A percentile compares a stretch with the other conserved stretches of the same genome.
phyloP scores from a whole-genome alignment of 2,113 vertebrate genomes.

The Zootoca vivipara region DNA sequence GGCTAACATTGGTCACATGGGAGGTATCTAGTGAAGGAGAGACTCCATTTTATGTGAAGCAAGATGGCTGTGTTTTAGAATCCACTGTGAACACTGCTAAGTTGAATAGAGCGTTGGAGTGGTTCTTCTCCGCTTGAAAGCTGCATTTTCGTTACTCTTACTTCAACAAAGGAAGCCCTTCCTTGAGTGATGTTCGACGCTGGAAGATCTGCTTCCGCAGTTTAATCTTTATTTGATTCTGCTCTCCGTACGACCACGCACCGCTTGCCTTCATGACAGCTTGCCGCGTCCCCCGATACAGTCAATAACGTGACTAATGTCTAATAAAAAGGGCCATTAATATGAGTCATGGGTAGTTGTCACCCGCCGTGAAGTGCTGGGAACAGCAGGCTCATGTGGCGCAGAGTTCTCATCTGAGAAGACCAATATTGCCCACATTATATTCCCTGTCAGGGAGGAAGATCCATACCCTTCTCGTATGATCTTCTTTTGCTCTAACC shows the following conservation, averaged over 20 bases:
- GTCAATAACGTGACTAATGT: neutral
- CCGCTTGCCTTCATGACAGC: neutral
- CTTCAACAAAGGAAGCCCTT: neutral
- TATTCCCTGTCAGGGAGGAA: neutral
- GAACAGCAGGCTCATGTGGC: neutral
- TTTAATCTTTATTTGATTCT: neutral
- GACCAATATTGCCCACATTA: neutral
- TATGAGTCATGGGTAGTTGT: neutral
- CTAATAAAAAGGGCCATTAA: slow-evolving; percentile 6
- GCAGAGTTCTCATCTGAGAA: neutral
- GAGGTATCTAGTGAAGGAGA: too few species aligned
- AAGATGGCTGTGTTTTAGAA: too few species aligned
- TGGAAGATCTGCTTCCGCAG: neutral
- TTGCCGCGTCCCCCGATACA: neutral
- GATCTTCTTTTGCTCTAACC: neutral
- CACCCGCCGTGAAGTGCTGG: neutral
- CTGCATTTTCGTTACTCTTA: too few species aligned
- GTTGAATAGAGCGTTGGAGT: too few species aligned
- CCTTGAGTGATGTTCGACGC: neutral
- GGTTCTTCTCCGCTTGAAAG: too few species aligned
- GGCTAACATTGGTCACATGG: too few species aligned
- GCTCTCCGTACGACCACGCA: neutral
- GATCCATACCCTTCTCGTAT: too few species aligned
- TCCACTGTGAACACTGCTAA: too few species aligned
- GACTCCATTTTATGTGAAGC: too few species aligned